Evolutionary conservation across 2,113 vertebrate species (phyloP).

Genomic region (Edolisoma coerulescens): DNA sequence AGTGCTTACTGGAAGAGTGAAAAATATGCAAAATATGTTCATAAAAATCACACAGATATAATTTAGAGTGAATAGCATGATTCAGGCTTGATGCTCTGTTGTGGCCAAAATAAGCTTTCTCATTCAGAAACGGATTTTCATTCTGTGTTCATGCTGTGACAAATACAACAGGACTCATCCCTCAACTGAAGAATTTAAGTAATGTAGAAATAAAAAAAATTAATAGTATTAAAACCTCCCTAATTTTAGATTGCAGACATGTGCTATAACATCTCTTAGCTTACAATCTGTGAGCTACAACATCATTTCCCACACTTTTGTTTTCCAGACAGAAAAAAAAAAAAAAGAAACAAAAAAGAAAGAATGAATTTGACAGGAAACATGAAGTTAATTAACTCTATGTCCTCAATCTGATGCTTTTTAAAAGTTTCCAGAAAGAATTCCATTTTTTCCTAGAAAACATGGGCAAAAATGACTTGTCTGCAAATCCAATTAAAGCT

Average conservation of each 20-base stretch:
- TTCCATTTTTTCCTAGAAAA: constrained; percentile 27
- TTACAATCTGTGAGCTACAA: background rate
- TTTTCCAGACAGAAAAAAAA: background rate
- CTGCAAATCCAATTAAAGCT: constrained; percentile 61
- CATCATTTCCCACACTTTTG: background rate
- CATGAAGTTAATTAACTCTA: constrained; percentile 30
- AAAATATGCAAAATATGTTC: background rate
- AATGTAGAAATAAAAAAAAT: background rate
- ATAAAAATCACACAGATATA: background rate
- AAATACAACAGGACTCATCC: background rate
- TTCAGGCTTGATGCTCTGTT: background rate
- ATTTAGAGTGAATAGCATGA: background rate
- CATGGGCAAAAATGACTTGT: constrained; percentile 48
- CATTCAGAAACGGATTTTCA: background rate
- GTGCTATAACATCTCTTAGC: background rate
- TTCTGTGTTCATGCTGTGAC: background rate
- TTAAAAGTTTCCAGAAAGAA: constrained; percentile 43
- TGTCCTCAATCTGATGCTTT: constrained; percentile 20
- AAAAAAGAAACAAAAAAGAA: background rate
- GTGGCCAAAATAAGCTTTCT: background rate
- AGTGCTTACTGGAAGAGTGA: background rate
- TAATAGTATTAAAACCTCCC: background rate
- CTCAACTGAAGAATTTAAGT: background rate
- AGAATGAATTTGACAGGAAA: background rate
- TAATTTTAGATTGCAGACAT: background rate